Evolutionary conservation across 1,140 invertebrate species (phyloP).

Genomic region (Sinella curviseta): DNA sequence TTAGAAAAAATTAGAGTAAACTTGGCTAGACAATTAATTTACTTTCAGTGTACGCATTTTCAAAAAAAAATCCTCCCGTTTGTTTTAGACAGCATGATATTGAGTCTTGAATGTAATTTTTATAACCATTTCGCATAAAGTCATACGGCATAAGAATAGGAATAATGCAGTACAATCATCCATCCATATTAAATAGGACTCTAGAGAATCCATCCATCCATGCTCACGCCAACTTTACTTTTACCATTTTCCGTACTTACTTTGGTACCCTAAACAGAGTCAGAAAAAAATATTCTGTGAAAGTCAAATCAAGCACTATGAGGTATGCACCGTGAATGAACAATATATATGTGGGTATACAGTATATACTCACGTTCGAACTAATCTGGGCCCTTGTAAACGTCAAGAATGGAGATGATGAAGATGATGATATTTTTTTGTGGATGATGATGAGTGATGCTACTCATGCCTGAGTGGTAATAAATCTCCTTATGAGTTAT

Average conservation of each 20-base stretch:
- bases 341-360: too few species aligned
- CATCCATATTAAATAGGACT: constrained; percentile 24
- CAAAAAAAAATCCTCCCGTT: neutral
- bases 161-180: constrained; percentile 12
- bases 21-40: neutral
- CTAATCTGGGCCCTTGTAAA: neutral
- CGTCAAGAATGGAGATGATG: constrained; percentile 12
- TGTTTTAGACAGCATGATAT: neutral
- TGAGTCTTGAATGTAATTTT: neutral
- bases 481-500: constrained; percentile 12
- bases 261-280: too few species aligned
- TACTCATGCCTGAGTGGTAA: constrained; percentile 22
- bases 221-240: neutral
- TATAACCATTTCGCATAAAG: neutral
- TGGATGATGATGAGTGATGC: constrained; percentile 18
- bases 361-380: too few species aligned
- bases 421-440: constrained; percentile 10
- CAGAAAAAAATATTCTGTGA: neutral
- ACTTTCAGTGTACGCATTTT: neutral
- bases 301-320: neutral
- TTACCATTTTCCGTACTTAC: neutral
- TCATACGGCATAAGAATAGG: neutral
- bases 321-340: neutral
- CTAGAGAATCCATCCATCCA: constrained; percentile 14
- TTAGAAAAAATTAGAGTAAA: constrained; percentile 20